phyloP scores from a whole-genome alignment of 2,113 vertebrate genomes.

The Ahaetulla prasina region DNA sequence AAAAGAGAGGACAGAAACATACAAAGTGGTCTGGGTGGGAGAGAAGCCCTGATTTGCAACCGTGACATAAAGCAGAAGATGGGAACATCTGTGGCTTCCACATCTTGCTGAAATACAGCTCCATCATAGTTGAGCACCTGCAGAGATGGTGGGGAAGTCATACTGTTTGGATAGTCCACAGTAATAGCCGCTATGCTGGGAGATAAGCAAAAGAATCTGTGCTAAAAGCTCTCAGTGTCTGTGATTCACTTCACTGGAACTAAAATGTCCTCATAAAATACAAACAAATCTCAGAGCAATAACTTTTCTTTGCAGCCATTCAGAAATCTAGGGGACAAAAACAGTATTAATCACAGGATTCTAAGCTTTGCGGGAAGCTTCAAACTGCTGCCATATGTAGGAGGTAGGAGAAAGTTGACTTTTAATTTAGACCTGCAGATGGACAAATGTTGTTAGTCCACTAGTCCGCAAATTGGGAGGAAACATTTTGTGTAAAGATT shows the following conservation, averaged over 20 bases:
- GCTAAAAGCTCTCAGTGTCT: not conserved
- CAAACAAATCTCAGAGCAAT: not conserved
- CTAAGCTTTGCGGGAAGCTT: not conserved
- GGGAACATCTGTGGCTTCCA: not conserved
- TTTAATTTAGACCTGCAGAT: not conserved
- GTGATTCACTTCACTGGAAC: not conserved
- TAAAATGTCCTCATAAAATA: not conserved
- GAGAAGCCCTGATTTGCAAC: not conserved
- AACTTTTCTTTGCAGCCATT: too few relatives aligned
- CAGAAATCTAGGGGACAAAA: not conserved
- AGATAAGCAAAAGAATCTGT: not conserved
- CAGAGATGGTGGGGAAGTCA: not conserved
- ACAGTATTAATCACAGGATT: not conserved
- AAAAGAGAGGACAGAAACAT: not conserved
- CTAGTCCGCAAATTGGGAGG: not conserved
- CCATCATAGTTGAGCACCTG: not conserved
- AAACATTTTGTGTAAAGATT: not conserved
- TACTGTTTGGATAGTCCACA: not conserved
- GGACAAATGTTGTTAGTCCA: not conserved
- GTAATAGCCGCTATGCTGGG: not conserved
- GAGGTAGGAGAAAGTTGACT: not conserved
- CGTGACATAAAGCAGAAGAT: not conserved
- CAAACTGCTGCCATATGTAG: not conserved
- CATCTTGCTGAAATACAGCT: not conserved
- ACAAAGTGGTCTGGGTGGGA: not conserved